Evolutionary conservation across 2,888 invertebrate species (phyloP).

Genomic region (Baccha elongata): DNA sequence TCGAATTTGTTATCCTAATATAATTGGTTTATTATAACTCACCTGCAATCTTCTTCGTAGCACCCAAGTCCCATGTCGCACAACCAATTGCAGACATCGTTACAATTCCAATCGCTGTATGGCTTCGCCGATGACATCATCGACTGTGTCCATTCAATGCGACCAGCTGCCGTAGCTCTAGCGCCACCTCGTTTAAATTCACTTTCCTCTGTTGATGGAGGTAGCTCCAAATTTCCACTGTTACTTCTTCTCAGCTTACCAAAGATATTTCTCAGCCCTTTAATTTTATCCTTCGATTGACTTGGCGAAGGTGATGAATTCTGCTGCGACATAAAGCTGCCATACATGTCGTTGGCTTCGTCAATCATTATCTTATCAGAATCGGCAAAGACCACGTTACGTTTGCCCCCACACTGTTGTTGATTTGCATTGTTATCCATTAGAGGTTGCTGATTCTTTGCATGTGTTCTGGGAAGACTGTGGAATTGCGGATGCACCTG

Average conservation of each 20-base stretch:
- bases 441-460: constrained; percentile 79
- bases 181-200: constrained; percentile 89
- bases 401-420: constrained; percentile 48
- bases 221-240: constrained; percentile 87
- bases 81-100: constrained; percentile 92
- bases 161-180: constrained; percentile 88
- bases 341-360: constrained; percentile 80
- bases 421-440: constrained; percentile 78
- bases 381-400: constrained; percentile 84
- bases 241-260: constrained; percentile 88
- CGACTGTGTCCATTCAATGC: constrained; percentile 85
- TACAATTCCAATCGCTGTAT: constrained; percentile 91
- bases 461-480: constrained; percentile 89
- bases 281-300: constrained; percentile 82
- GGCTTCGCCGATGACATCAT: constrained; percentile 84
- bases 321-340: constrained; percentile 82
- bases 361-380: constrained; percentile 84
- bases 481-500: constrained; percentile 91
- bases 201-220: constrained; percentile 82
- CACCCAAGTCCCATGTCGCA: constrained; percentile 86
- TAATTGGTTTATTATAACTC: too few relatives aligned
- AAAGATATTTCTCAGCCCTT: constrained; percentile 87
- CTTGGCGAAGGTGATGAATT: constrained; percentile 82
- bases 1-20: too few relatives aligned
- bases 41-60: constrained; percentile 87